These are phyloP conservation scores for Copsychus sechellarum DNA, from an alignment of 2,113 vertebrate genomes.

Conservation along the genomic window DNA sequence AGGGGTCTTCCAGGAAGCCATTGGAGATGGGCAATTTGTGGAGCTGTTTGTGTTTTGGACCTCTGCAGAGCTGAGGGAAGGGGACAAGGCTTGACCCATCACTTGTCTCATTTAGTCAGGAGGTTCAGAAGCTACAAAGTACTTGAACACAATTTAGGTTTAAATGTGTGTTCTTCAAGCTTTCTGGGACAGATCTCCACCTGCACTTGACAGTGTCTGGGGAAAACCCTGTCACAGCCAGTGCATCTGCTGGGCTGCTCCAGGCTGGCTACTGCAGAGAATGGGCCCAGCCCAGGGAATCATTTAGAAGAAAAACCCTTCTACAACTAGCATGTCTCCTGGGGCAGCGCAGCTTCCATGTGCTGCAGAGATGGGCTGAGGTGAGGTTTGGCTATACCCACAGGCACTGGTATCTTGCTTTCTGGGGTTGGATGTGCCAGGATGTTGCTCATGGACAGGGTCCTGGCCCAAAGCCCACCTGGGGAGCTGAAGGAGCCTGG, in stretches of 20 bases:
- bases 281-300: neutral
- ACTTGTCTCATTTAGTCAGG: neutral
- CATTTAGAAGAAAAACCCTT: neutral
- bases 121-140: neutral
- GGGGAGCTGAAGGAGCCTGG: neutral
- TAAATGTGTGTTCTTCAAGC: neutral
- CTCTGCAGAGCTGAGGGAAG: neutral
- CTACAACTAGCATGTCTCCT: rapidly evolving
- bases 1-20: neutral
- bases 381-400: rapidly evolving
- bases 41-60: neutral
- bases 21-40: neutral
- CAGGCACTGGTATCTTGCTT: neutral
- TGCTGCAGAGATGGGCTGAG: neutral
- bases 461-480: neutral
- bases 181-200: neutral
- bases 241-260: neutral
- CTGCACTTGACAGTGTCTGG: rapidly evolving
- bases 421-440: neutral
- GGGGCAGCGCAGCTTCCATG: rapidly evolving
- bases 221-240: neutral
- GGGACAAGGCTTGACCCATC: neutral
- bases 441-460: rapidly evolving
- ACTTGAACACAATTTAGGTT: neutral
- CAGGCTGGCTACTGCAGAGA: neutral